Conservation (phyloP, 2,888 invertebrate genomes). For the Therioaphis trifolii region DNA sequence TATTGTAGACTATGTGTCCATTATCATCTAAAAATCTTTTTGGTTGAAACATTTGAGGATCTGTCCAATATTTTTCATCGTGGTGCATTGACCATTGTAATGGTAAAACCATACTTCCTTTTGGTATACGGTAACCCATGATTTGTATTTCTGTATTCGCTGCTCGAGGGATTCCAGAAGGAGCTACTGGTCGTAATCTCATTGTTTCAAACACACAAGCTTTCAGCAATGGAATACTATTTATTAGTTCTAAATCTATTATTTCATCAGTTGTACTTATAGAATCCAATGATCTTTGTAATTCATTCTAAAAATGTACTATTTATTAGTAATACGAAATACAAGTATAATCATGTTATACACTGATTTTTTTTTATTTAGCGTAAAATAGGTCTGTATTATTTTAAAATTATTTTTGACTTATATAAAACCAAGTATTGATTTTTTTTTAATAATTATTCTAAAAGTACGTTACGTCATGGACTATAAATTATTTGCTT, state of each 20-base stretch:
- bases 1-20: conserved; percentile 75
- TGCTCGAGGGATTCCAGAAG: conserved; percentile 88
- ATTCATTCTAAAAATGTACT: conserved; percentile 72
- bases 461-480: no score
- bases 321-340: no score
- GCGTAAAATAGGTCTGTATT: no score
- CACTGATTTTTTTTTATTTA: neutral
- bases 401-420: no score
- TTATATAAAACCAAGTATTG: no score
- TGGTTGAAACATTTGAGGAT: conserved; percentile 78
- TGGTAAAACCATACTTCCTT: conserved; percentile 80
- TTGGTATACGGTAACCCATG: conserved; percentile 75
- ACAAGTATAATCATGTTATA: no score
- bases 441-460: no score
- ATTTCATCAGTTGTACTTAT: conserved; percentile 65
- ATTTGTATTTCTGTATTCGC: conserved; percentile 70
- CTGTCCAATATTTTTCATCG: conserved; percentile 76
- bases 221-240: conserved; percentile 74
- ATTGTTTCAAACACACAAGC: conserved; percentile 84
- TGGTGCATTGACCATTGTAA: conserved; percentile 85
- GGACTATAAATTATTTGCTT: no score
- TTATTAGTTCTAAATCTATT: conserved; percentile 73
- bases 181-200: conserved; percentile 82
- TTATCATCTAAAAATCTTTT: conserved; percentile 77
- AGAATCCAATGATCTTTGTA: conserved; percentile 73